Evolutionary conservation across 2,888 invertebrate genomes (phyloP), one percentile per base, ranked within the genome.

Genomic region (Atherix ibis): DNA sequence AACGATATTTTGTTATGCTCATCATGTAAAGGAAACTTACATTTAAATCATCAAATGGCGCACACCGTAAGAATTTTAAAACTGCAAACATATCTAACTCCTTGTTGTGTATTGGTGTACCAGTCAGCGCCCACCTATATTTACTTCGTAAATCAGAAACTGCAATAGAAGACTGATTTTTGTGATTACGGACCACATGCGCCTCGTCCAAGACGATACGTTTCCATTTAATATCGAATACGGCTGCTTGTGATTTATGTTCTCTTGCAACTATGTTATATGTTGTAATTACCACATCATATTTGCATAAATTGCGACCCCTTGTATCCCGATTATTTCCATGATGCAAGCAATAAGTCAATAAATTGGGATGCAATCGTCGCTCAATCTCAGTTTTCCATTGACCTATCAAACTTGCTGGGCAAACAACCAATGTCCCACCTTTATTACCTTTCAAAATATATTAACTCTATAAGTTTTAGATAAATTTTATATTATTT

Each of bases 61-160:
- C 66, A 50, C 85, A 84, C 10, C 74, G 64, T 6, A 97, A 58
- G 56, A 91, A 97, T 56, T 89, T 82, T 10, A 85, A 53, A 29
- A 85, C 58, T 1, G 83, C 72, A 58, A 74, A 87, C 25, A 85
- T 64, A 55, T 87, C 92, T 38, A 80, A 60, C 52, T 89, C 81
- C 54, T 87, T 83, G 57, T 97, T 97, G 51, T 95, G 95, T 27
- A 97, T 79, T 0, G 95, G 95, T 0, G 94, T 94, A 17, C 95
- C 95, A 0, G 94, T 91, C 14, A 95, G 67, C 1, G 77, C 79
- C 87, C 87, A 89, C 9, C 88, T 73, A 2, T 69, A 64, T 36
- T 61, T 66, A 5, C 72, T 73, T 1, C 55, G 46, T 29, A 89
- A 56, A 3, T 63, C 60, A 52, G 77, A 79, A 5, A 78, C 79